Evolutionary conservation across 1,140 invertebrate genomes (phyloP).

Genomic region (Zaprionus tsacasi): DNA sequence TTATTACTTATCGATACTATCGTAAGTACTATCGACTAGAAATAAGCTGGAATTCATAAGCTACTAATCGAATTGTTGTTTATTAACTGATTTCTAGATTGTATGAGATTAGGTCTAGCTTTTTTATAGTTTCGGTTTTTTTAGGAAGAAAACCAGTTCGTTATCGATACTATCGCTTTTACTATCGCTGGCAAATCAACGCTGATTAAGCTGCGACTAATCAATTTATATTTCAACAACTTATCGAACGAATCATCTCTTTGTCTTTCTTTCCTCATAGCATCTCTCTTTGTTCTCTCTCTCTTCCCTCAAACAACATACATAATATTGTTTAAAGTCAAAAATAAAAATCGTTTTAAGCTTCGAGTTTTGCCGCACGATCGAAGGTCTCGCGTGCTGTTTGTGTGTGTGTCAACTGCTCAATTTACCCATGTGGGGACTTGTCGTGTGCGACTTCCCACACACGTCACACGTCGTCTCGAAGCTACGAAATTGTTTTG

Average conservation of each 20-base stretch:
- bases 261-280: background rate
- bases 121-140: background rate
- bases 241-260: background rate
- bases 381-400: slow-evolving; percentile 49
- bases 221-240: background rate
- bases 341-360: slow-evolving; percentile 22
- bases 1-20: too few species aligned
- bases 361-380: slow-evolving; percentile 19
- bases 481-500: slow-evolving; percentile 4
- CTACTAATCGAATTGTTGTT: too few species aligned
- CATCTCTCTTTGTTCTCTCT: background rate
- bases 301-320: background rate
- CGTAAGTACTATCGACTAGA: too few species aligned
- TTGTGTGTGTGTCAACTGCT: slow-evolving; percentile 62
- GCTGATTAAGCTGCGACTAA: background rate
- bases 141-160: background rate
- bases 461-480: slow-evolving; percentile 10
- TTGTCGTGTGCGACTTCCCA: background rate
- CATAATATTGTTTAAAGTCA: slow-evolving; percentile 42
- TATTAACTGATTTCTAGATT: too few species aligned
- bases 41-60: too few species aligned
- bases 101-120: too few species aligned
- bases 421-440: slow-evolving; percentile 43
- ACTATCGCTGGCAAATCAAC: background rate
- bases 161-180: background rate